Evolutionary conservation across 1,140 invertebrate genomes (phyloP).

Genomic region (Drosophila elegans): DNA sequence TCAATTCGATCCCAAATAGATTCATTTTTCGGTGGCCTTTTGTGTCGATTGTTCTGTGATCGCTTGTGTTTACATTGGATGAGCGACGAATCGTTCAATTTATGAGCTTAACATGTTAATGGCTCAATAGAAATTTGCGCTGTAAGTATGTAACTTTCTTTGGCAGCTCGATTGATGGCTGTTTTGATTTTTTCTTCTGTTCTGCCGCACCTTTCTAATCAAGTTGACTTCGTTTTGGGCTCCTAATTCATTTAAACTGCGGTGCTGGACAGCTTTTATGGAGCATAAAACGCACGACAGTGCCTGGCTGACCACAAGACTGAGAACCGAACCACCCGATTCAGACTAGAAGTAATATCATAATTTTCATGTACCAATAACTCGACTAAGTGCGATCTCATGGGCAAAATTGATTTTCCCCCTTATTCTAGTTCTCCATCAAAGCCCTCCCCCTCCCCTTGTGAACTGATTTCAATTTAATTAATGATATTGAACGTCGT

Average conservation of each 20-base stretch:
- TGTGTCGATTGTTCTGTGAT: conserved; percentile 50
- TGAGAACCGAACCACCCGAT: conserved; percentile 14
- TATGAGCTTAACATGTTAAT: conserved; percentile 67
- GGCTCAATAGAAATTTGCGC: conserved; percentile 62
- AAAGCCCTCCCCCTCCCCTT: not conserved
- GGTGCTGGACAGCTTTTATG: conserved; percentile 72
- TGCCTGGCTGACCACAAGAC: conserved; percentile 50
- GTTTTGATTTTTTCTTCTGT: conserved; percentile 22
- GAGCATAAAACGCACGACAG: conserved; percentile 80
- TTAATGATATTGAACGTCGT: conserved; percentile 75
- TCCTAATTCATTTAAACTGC: conserved; percentile 77
- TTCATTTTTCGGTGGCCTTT: conserved; percentile 53
- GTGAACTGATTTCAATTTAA: conserved; percentile 76
- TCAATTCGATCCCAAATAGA: conserved; percentile 60
- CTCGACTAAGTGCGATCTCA: conserved; percentile 69
- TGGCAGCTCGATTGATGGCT: conserved; percentile 25
- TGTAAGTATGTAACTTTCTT: conserved; percentile 64
- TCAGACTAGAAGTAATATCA: conserved; percentile 61
- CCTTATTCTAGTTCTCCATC: conserved; percentile 27
- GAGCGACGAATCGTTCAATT: conserved; percentile 47
- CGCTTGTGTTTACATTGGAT: conserved; percentile 38
- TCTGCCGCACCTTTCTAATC: conserved; percentile 56
- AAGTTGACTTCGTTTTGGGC: conserved; percentile 74
- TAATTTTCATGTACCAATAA: conserved; percentile 82
- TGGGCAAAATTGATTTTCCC: conserved; percentile 77